These are phyloP conservation scores for Marcusenius ussheri DNA, from an alignment of 2,113 vertebrate species.

Conservation along the genomic window DNA sequence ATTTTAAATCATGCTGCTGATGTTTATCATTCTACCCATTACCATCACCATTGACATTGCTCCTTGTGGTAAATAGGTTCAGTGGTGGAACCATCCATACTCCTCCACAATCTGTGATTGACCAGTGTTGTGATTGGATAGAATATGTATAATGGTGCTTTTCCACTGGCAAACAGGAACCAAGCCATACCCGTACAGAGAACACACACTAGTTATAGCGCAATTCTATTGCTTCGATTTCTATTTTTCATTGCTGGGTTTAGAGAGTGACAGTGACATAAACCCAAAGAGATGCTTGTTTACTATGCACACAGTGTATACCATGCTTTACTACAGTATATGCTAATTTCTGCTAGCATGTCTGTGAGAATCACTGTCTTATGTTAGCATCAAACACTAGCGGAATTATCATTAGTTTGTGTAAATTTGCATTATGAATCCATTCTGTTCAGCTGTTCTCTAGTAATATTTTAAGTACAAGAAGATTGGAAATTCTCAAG, in stretches of 20 bases:
- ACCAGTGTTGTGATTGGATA: not conserved
- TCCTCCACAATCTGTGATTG: not conserved
- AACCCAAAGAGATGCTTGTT: not conserved
- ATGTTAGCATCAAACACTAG: not conserved
- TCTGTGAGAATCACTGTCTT: not conserved
- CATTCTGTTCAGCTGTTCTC: not conserved
- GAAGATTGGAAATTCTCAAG: not conserved
- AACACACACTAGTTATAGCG: not conserved
- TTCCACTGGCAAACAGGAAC: not conserved
- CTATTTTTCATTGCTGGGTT: not conserved
- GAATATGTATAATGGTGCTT: not conserved
- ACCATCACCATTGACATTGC: not conserved
- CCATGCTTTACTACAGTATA: not conserved
- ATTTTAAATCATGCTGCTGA: not conserved
- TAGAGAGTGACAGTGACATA: not conserved
- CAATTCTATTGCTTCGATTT: not conserved
- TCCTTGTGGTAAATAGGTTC: not conserved
- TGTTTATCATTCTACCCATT: not conserved
- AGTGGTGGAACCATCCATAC: not conserved
- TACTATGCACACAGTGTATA: not conserved
- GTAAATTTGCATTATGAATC: not conserved
- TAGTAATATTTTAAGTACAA: not conserved
- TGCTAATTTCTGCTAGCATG: not conserved
- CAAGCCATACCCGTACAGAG: not conserved
- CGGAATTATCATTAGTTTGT: not conserved